Evolutionary conservation across 2,888 invertebrate genomes (phyloP).

Genomic region (Lordiphosa fenestrarum): DNA sequence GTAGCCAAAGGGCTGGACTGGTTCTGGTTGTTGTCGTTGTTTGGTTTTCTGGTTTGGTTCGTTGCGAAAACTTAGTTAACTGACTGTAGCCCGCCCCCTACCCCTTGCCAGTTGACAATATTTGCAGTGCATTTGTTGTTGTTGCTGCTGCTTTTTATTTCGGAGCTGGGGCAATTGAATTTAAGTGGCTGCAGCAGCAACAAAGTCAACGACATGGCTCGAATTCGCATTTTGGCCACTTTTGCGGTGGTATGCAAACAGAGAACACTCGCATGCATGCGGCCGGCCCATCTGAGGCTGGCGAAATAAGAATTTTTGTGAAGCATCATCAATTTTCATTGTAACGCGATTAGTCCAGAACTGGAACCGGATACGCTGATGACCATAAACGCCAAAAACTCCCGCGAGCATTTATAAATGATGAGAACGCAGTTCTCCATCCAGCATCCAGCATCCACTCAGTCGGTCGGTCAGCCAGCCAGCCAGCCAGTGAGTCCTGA

Average conservation of each 20-base stretch:
- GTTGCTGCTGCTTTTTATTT: slow-evolving; percentile 28
- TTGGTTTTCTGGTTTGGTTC: slow-evolving; percentile 44
- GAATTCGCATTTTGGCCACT: slow-evolving; percentile 56
- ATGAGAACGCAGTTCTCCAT: slow-evolving; percentile 57
- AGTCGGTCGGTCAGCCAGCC: neutral
- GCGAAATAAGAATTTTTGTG: slow-evolving; percentile 9
- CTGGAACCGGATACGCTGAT: slow-evolving; percentile 54
- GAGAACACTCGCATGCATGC: slow-evolving; percentile 14
- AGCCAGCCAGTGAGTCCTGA: slow-evolving; percentile 3
- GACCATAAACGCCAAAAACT: slow-evolving; percentile 41
- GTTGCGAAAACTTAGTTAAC: slow-evolving; percentile 66
- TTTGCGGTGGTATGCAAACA: slow-evolving; percentile 56
- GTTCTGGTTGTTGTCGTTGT: slow-evolving; percentile 27
- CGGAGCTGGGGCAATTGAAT: slow-evolving; percentile 63
- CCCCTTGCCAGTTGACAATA: slow-evolving; percentile 54
- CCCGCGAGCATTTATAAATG: slow-evolving; percentile 68
- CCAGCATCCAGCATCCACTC: neutral
- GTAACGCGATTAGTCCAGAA: slow-evolving; percentile 68
- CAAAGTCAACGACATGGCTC: slow-evolving; percentile 52
- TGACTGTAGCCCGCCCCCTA: slow-evolving; percentile 47
- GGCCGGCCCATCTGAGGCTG: slow-evolving; percentile 1
- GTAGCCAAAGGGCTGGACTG: slow-evolving; percentile 60
- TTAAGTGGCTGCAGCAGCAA: slow-evolving; percentile 56
- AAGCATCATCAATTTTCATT: slow-evolving; percentile 72
- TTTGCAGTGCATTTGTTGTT: slow-evolving; percentile 57